Percentiles rank a stretch among this genome's conserved stretches.
phyloP scores from a whole-genome alignment of 1,140 invertebrate genomes.

The Listronotus bonariensis region DNA sequence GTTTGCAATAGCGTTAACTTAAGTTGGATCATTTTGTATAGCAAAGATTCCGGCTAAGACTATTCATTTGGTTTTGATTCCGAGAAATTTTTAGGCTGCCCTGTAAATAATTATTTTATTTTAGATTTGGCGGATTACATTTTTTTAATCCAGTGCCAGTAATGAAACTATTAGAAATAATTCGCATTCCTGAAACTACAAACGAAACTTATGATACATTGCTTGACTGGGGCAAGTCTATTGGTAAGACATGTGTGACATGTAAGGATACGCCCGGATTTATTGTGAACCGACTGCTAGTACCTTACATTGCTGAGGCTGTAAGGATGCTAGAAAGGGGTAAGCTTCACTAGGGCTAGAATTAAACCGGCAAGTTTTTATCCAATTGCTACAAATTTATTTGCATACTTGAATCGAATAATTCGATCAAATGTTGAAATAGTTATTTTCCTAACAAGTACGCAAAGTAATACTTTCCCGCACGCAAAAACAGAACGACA shows the following conservation, averaged over 20 bases:
- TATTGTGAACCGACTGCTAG: slow-evolving; percentile 81
- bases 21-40: no score
- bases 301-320: slow-evolving; percentile 78
- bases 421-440: no score
- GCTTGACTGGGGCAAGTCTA: slow-evolving; percentile 75
- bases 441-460: no score
- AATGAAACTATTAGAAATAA: slow-evolving; percentile 86
- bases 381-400: no score
- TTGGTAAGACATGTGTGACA: slow-evolving; percentile 79
- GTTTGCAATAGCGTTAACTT: no score
- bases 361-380: no score
- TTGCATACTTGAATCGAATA: no score
- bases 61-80: no score
- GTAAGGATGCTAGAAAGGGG: slow-evolving; percentile 74
- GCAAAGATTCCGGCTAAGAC: no score
- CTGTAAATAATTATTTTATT: not conserved
- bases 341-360: not conserved
- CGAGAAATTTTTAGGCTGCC: no score
- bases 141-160: slow-evolving; percentile 93
- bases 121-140: slow-evolving; percentile 79
- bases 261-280: slow-evolving; percentile 87
- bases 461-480: no score
- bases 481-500: no score
- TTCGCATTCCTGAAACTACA: slow-evolving; percentile 70
- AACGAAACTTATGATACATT: slow-evolving; percentile 75